phyloP scores from a whole-genome alignment of 2,113 vertebrate genomes.

The Menidia beryllina region DNA sequence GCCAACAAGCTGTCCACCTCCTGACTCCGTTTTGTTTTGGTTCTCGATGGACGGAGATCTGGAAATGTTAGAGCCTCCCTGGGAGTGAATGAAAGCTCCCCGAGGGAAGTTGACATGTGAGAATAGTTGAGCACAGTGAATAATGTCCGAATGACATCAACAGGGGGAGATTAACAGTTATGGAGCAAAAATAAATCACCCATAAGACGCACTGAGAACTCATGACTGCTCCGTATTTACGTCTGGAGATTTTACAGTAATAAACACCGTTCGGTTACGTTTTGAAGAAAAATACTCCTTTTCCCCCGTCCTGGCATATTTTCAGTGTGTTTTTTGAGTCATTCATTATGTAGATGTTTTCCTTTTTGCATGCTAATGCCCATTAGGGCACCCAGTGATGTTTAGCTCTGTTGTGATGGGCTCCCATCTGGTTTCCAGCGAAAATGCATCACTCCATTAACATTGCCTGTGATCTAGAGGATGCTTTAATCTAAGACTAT shows the following conservation, averaged over 20 bases:
- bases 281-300: conserved; percentile 13
- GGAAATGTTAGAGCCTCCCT: not conserved
- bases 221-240: conserved; percentile 9
- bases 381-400: conserved; percentile 62
- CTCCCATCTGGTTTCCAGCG: conserved; percentile 84
- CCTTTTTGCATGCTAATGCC: conserved; percentile 52
- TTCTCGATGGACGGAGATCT: not conserved
- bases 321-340: conserved; percentile 36
- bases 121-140: conserved; percentile 23
- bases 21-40: conserved; percentile 1
- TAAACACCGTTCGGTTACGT: not conserved
- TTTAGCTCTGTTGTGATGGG: conserved; percentile 75
- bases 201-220: conserved; percentile 4
- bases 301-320: not conserved
- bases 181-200: conserved; percentile 13
- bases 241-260: conserved; percentile 15
- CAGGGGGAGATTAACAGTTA: conserved; percentile 15
- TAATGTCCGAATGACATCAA: not conserved
- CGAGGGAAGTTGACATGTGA: conserved; percentile 19
- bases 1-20: not conserved
- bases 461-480: conserved; percentile 83
- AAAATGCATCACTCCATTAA: conserved; percentile 85
- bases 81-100: not conserved
- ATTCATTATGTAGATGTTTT: conserved; percentile 51
- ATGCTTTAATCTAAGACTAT: conserved; percentile 86